Base-by-base conservation (phyloP, 2,797 vertebrate genomes). In the Danio jaintianensis region DNA sequence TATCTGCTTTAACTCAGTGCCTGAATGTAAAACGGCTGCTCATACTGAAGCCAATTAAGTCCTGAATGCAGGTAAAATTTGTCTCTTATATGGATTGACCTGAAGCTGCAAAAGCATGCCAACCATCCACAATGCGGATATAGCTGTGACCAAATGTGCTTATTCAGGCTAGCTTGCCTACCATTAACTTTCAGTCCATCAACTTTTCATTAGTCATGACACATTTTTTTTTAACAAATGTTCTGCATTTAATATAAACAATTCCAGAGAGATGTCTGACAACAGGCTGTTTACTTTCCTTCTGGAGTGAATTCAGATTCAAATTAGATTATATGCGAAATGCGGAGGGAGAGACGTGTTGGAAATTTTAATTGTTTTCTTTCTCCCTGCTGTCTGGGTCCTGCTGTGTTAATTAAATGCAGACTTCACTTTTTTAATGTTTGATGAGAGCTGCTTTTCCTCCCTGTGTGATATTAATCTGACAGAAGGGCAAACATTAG, bases 341-440 rank as follows among this genome's bases (percentile, higher is more conserved):
- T 82, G 42, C 66, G 72, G 76, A 50, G 29, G 29, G 43, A 77
- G 75, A 36, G 50, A 62, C 73, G 72, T 22, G 80, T 63, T 58
- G 69, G 52, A 75, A 69, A 69, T 69, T 67, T 76, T 85, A 81
- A 80, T 81, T 83, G 79, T 81, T 84, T 84, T 80, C 66, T 69
- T 83, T 82, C 66, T 82, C 61, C 82, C 43, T 43, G 66, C 80
- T 81, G 82, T 61, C 78, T 64, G 62, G 64, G 22, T 81, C 78
- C 56, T 71, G 78, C 81, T 84, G 83, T 73, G 73, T 84, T 87
- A 84, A 84, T 85, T 81, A 85, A 85, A 81, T 75, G 71, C 58
- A 79, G 75, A 83, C 63, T 78, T 84, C 22, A 75, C 55, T 67
- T 75, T 56, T 81, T 59, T 74, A 69, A 50, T 48, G 36, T 56